A percentile compares a stretch with the other conserved stretches of the same genome.
phyloP scores from a whole-genome alignment of 2,113 vertebrate genomes.

The Actenoides hombroni region DNA sequence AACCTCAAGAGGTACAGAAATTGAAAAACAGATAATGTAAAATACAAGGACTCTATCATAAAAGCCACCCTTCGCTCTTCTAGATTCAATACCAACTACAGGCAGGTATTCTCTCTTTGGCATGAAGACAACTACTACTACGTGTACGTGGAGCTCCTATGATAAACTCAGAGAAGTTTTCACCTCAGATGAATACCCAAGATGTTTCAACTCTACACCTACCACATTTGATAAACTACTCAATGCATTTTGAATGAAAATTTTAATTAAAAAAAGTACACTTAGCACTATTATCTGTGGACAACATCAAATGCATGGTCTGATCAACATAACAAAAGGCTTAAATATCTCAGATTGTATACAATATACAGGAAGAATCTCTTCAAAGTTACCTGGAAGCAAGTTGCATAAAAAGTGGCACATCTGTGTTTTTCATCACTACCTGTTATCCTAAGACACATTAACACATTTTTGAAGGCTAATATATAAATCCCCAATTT shows the following conservation, averaged over 20 bases:
- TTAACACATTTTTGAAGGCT: neutral
- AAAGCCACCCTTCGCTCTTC: neutral
- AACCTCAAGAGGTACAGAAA: conserved; percentile 29
- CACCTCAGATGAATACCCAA: neutral
- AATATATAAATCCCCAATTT: neutral
- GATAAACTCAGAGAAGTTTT: conserved; percentile 18
- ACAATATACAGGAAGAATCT: neutral
- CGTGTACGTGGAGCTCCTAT: neutral
- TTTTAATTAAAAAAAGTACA: neutral
- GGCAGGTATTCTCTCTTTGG: neutral
- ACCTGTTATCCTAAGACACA: neutral
- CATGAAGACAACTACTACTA: neutral
- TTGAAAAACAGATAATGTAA: neutral
- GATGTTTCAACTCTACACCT: neutral
- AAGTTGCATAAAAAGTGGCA: neutral
- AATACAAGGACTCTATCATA: neutral
- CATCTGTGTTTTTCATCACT: neutral
- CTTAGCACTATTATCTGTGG: neutral
- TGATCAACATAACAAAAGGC: neutral
- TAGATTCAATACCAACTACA: neutral
- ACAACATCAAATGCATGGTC: neutral
- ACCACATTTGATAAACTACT: neutral
- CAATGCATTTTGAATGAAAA: neutral
- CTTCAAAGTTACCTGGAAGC: neutral
- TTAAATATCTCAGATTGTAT: neutral